Evolutionary conservation across 2,113 vertebrate species (phyloP), one percentile per base, ranked within the genome.

Genomic region (Apus apus): DNA sequence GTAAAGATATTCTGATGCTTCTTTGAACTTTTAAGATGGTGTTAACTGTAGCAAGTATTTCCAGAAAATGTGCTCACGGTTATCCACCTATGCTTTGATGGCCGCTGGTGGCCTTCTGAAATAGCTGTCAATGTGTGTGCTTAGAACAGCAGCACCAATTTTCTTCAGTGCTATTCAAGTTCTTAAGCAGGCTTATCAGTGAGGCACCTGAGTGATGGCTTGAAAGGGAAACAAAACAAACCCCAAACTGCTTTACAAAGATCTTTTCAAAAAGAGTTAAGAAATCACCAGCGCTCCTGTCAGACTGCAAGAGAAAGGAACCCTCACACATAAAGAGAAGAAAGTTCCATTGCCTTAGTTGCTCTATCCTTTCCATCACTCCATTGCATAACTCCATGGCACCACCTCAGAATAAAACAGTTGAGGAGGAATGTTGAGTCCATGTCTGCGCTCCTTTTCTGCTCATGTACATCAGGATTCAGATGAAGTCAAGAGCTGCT

Each of bases 391-490:
- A 38, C 38, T 38, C 38, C 38, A 38, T 87, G 71, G 71, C 85
- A 89, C 34, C 64, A 45, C 85, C 87, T 93, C 82, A 45, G 79
- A 89, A 80, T 67, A 65, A 83, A 87, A 51, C 8, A 50, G 38
- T n/a, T 88, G 67, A 91, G 67, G 18, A 64, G 56, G 53, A 90
- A 77, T 66, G 46, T 80, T 74, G 64, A 51, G 51, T 74, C 78
- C 74, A 70, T 79, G 38, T 65, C 53, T 80, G 43, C 0, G 2
- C 14, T 71, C 32, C 67, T 77, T 83, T 80, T 90, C 72, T 57
- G 45, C 51, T 86, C 38, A 43, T 64, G 77, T 76, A 90, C 91
- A 93, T 95, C 72, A 76, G 48, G 43, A 91, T 73, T 93, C 48
- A 73, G 66, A 50, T 32, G 45, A 94, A 90, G 85, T 70, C 72